These are phyloP conservation scores for Drosophila robusta DNA, from an alignment of 2,888 invertebrate genomes.

Conservation along the genomic window DNA sequence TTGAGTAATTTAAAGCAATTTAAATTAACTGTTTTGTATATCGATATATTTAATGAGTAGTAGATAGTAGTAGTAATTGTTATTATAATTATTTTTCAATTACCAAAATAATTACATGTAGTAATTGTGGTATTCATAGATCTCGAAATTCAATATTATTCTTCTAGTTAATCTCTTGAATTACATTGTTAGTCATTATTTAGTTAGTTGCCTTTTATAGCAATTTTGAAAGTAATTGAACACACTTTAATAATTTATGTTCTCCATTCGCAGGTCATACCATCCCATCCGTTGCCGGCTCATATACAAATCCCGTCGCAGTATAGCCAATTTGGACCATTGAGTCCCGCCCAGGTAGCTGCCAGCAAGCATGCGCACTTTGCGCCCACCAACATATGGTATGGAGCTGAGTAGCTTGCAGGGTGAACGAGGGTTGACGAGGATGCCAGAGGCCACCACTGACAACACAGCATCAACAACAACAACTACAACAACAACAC, in stretches of 20 bases:
- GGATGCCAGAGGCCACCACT: slow-evolving; percentile 35
- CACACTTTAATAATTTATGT: neutral
- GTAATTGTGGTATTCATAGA: too few relatives aligned
- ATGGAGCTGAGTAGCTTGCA: slow-evolving; percentile 84
- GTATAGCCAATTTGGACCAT: slow-evolving; percentile 86
- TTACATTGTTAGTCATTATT: too few relatives aligned
- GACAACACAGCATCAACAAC: slow-evolving; percentile 38
- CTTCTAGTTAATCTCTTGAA: too few relatives aligned
- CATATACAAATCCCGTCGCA: slow-evolving; percentile 92
- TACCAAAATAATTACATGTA: neutral
- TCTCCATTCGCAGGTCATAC: slow-evolving; percentile 85
- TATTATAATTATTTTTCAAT: too few relatives aligned
- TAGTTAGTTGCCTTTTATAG: too few relatives aligned
- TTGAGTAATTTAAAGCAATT: too few relatives aligned
- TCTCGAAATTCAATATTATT: too few relatives aligned
- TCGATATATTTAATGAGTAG: too few relatives aligned
- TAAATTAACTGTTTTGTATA: too few relatives aligned
- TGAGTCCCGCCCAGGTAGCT: slow-evolving; percentile 85
- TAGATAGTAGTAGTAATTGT: too few relatives aligned
- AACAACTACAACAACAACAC: slow-evolving; percentile 34
- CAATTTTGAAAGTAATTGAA: neutral
- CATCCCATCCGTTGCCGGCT: slow-evolving; percentile 92
- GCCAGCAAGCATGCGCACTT: slow-evolving; percentile 85
- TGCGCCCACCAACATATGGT: slow-evolving; percentile 85
- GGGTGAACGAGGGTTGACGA: slow-evolving; percentile 62